Percentiles rank a stretch among this genome's conserved stretches.
Evolutionary conservation across 2,113 vertebrate species (phyloP).

Genomic region (Loxodonta africana): DNA sequence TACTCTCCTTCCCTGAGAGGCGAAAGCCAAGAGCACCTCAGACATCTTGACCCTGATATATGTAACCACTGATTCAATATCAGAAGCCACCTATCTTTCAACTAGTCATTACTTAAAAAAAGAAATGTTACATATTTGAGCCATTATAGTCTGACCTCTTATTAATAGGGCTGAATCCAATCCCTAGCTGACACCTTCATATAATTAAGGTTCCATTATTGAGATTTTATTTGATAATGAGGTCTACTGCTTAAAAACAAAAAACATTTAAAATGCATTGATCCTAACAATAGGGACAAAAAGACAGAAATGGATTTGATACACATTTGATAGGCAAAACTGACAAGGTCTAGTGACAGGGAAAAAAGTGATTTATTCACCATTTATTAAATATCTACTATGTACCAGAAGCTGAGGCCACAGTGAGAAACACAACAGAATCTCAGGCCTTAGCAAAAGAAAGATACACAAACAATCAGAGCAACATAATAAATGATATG

Average conservation of each 20-base stretch:
- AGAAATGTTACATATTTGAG: neutral
- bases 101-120: neutral
- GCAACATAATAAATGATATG: slow-evolving; percentile 2
- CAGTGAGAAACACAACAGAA: slow-evolving; percentile 28
- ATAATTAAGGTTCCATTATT: neutral
- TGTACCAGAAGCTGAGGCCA: neutral
- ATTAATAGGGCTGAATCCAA: neutral
- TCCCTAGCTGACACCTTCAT: neutral
- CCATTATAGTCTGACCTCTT: neutral
- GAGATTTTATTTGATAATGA: neutral
- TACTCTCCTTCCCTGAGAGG: neutral
- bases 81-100: slow-evolving; percentile 11
- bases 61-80: slow-evolving; percentile 9
- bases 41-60: neutral
- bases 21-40: slow-evolving; percentile 16
- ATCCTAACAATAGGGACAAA: neutral
- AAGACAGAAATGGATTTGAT: slow-evolving; percentile 1
- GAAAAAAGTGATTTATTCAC: slow-evolving; percentile 27
- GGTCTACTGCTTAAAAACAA: neutral
- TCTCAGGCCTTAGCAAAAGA: neutral
- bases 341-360: neutral
- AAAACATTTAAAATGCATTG: neutral
- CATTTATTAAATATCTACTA: slow-evolving; percentile 41
- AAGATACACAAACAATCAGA: neutral
- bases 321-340: neutral